phyloP scores from a whole-genome alignment of 2,113 vertebrate genomes.

The Ciconia boyciana region DNA sequence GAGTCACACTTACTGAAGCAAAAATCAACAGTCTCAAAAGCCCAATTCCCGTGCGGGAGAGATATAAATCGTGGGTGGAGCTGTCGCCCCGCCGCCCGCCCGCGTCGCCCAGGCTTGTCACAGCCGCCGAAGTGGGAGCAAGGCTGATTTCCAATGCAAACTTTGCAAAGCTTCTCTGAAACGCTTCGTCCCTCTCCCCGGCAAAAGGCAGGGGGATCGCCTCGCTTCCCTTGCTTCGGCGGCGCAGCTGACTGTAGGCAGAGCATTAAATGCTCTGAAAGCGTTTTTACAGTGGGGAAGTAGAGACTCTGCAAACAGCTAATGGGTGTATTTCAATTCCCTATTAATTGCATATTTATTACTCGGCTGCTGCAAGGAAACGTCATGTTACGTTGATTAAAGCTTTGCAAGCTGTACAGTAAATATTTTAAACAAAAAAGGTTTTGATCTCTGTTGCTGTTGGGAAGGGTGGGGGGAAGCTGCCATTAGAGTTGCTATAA shows the following conservation, averaged over 20 bases:
- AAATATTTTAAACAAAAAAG: constrained; percentile 71
- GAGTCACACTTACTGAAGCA: not conserved
- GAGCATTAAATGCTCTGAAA: constrained; percentile 41
- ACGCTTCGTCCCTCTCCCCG: accelerated
- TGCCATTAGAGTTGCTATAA: constrained; percentile 58
- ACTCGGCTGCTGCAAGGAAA: constrained; percentile 53
- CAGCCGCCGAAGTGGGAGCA: accelerated
- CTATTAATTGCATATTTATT: constrained; percentile 64
- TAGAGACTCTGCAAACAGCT: constrained; percentile 60
- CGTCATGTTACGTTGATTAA: constrained; percentile 53
- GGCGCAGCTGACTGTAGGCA: not conserved
- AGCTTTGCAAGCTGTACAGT: constrained; percentile 45
- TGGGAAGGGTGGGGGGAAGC: constrained; percentile 46
- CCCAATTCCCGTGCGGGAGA: not conserved
- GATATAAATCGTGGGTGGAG: not conserved
- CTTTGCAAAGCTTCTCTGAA: not conserved
- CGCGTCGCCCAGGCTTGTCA: accelerated
- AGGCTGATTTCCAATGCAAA: not conserved
- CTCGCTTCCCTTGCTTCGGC: not conserved
- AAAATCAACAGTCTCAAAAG: constrained; percentile 22
- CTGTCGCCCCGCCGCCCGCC: accelerated
- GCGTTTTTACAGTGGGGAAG: not conserved
- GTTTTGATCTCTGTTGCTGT: constrained; percentile 66
- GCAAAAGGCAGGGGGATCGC: not conserved
- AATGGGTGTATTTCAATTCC: constrained; percentile 64